Evolutionary conservation across 37 sponge, comb jelly and placozoan genomes (phyloP), one percentile per base, ranked within the genome.

Genomic region (Chondrosia reniformis): DNA sequence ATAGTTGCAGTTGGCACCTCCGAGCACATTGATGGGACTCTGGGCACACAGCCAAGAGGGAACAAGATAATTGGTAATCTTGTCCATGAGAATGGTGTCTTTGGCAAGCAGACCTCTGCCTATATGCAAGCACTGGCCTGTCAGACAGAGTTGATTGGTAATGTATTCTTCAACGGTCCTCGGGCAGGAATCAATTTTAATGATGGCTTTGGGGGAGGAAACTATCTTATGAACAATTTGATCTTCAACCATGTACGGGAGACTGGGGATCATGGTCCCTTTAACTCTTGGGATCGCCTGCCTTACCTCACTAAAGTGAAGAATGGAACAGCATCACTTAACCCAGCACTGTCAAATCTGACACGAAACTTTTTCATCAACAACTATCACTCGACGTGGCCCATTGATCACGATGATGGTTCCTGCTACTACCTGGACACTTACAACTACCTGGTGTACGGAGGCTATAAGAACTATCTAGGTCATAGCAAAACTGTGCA

Each of bases 391-490:
- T 73, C 81, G 15, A 62, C 46, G 3, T 86, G 79, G 76, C 80
- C 79, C 22, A 55, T 86, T 80, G 86, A 86, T 52, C 86, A 86
- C 34, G 86, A 86, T 52, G 86, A 86, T 52, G 86, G 86, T 15
- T 78, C 79, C 36, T 80, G 81, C 63, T 78, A 86, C 54, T 86
- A 81, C 66, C 31, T 46, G n/a, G 81, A 86, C 69, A 80, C 67
- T n/a, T 74, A 61, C 63, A 86, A 86, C 55, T 77, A 75, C 74
- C 27, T 86, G 45, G 81, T 86, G 0, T 86, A 80, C 44, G 86
- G 86, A 39, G 86, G 86, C 8, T 74, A 69, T 54, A 86, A 86
- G 66, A 74, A 80, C 54, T 72, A 78, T 41, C 74, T 78, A n/a
- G 86, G 86, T 17, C 79, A 78, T 69, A 66, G 46, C 76, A 81